These are phyloP conservation scores for Drosophila kepulauana DNA, from an alignment of 1,140 invertebrate species.

Conservation along the genomic window DNA sequence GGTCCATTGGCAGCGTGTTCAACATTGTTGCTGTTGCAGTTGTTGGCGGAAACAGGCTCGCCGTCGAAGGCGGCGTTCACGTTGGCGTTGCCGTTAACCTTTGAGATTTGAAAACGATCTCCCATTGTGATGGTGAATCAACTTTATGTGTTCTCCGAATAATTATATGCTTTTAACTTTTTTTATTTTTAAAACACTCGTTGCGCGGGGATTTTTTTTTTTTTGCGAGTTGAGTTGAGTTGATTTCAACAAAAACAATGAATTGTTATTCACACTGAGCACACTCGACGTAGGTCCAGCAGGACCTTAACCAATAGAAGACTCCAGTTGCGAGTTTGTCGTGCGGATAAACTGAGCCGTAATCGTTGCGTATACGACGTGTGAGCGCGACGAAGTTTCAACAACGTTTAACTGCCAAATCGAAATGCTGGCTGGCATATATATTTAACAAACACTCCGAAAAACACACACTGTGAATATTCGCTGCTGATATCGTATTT, in stretches of 20 bases:
- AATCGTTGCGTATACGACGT: constrained; percentile 18
- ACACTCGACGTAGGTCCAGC: constrained; percentile 10
- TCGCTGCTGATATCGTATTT: constrained; percentile 20
- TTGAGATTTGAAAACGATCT: constrained; percentile 78
- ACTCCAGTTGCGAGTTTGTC: not conserved
- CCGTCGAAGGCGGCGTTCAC: constrained; percentile 61
- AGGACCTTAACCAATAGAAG: constrained; percentile 11
- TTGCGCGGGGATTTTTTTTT: not conserved
- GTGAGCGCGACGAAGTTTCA: constrained; percentile 44
- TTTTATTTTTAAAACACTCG: constrained; percentile 19
- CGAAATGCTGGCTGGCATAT: constrained; percentile 18
- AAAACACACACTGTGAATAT: not conserved
- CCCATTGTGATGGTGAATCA: constrained; percentile 48
- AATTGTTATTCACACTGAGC: constrained; percentile 4
- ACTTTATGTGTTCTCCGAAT: constrained; percentile 4
- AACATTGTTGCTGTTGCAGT: constrained; percentile 3
- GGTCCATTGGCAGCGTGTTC: constrained; percentile 38
- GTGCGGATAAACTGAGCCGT: not conserved
- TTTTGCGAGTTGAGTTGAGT: too few relatives aligned
- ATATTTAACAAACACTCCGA: constrained; percentile 38
- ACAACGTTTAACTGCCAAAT: constrained; percentile 47
- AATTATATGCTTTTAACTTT: constrained; percentile 13
- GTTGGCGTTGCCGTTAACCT: constrained; percentile 72
- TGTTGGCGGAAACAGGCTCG: constrained; percentile 38
- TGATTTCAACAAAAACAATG: not conserved